These are phyloP conservation scores for Parus major DNA, from an alignment of 2,113 vertebrate species.

Conservation along the genomic window DNA sequence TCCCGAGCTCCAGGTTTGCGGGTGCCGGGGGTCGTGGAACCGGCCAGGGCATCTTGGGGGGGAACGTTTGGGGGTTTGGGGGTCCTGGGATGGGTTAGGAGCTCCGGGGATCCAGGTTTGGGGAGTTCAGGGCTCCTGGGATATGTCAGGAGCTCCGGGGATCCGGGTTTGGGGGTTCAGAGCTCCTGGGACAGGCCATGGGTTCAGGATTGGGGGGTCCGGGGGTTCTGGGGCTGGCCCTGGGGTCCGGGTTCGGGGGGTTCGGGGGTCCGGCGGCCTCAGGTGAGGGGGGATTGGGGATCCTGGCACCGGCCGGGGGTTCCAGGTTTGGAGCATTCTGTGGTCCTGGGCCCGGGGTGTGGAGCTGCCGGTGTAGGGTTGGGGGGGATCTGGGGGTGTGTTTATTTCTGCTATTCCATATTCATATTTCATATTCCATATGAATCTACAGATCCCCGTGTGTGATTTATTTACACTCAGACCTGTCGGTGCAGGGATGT, in stretches of 20 bases:
- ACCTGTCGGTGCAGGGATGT: rapidly evolving
- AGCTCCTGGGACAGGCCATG: background rate
- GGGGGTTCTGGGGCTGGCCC: background rate
- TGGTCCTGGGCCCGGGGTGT: background rate
- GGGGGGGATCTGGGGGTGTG: background rate
- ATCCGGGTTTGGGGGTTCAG: background rate
- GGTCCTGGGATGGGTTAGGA: too few species aligned
- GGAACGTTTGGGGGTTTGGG: background rate
- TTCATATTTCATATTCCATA: too few species aligned
- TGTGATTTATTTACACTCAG: rapidly evolving
- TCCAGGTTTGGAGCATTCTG: background rate
- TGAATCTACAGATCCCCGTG: rapidly evolving
- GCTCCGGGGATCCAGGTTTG: background rate
- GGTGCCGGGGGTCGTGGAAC: background rate
- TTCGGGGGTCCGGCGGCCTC: background rate
- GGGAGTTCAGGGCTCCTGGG: background rate
- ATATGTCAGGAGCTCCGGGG: background rate
- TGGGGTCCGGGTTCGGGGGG: too few species aligned
- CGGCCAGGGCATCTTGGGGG: background rate
- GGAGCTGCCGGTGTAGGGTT: background rate
- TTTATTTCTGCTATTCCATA: too few species aligned
- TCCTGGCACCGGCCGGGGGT: too few species aligned
- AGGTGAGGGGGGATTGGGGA: background rate
- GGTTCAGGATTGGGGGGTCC: background rate
- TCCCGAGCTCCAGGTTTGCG: too few species aligned